Conservation (phyloP, 2,888 invertebrate genomes). For the Oxycera nigricornis region DNA sequence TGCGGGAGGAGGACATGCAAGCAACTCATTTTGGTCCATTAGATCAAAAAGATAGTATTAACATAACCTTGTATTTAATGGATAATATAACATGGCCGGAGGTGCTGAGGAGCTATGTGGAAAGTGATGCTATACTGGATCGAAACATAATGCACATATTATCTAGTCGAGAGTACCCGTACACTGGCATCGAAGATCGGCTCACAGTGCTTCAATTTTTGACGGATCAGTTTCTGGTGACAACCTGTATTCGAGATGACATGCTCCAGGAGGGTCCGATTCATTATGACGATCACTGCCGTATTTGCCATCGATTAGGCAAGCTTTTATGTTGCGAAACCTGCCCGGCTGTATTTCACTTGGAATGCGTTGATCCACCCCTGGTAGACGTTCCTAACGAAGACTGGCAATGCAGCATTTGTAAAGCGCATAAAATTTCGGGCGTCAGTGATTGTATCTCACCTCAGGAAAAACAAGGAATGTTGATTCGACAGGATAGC, state of each 20-base stretch:
- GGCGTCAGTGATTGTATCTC: slow-evolving; percentile 95
- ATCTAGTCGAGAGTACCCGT: slow-evolving; percentile 85
- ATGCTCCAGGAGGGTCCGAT: slow-evolving; percentile 93
- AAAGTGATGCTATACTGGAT: slow-evolving; percentile 86
- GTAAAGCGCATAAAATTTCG: slow-evolving; percentile 87
- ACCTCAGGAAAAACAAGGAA: slow-evolving; percentile 89
- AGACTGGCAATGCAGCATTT: slow-evolving; percentile 96
- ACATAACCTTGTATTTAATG: slow-evolving; percentile 89
- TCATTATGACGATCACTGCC: slow-evolving; percentile 91
- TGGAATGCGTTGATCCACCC: slow-evolving; percentile 96
- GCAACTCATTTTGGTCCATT: slow-evolving; percentile 95
- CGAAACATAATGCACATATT: slow-evolving; percentile 74
- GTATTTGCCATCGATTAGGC: slow-evolving; percentile 90
- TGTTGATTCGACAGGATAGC: slow-evolving; percentile 90
- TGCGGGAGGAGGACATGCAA: slow-evolving; percentile 93
- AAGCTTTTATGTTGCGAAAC: slow-evolving; percentile 97
- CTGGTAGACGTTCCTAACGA: slow-evolving; percentile 93
- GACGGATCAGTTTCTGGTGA: slow-evolving; percentile 92
- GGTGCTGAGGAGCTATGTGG: slow-evolving; percentile 85
- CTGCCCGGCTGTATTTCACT: slow-evolving; percentile 97
- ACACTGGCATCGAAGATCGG: slow-evolving; percentile 78
- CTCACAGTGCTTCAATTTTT: slow-evolving; percentile 86
- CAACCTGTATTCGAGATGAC: slow-evolving; percentile 92
- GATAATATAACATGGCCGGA: slow-evolving; percentile 98
- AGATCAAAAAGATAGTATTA: slow-evolving; percentile 97